Evolutionary conservation across 2,797 vertebrate genomes (phyloP).

Genomic region (Ispidina picta): DNA sequence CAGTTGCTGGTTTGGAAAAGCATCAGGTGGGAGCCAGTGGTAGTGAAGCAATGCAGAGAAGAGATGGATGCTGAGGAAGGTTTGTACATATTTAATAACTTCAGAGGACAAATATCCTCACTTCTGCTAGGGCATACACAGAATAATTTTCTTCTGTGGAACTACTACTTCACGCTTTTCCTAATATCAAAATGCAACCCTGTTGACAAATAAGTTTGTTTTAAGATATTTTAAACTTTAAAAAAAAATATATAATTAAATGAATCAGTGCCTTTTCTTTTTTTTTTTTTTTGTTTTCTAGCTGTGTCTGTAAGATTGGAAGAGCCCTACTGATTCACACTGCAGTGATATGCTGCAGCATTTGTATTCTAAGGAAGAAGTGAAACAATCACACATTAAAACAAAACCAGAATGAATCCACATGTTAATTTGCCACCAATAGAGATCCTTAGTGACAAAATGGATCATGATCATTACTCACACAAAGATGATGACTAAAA

Average conservation of each 20-base stretch:
- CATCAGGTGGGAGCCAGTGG: background rate
- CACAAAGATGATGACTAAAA: background rate
- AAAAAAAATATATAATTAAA: background rate
- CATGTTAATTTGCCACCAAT: background rate
- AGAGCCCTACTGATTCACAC: background rate
- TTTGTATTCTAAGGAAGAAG: background rate
- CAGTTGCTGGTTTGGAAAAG: background rate
- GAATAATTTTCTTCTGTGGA: background rate
- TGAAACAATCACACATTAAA: background rate
- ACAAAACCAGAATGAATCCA: constrained; percentile 12
- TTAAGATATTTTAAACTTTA: background rate
- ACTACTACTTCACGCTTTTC: background rate
- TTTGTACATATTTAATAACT: background rate
- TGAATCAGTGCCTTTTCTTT: background rate
- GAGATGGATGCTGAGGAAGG: background rate
- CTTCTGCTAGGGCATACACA: background rate
- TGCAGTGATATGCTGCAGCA: background rate
- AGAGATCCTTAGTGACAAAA: background rate
- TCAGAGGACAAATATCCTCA: background rate
- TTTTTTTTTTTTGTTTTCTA: background rate
- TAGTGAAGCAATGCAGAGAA: background rate
- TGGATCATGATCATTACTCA: background rate
- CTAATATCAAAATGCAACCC: background rate
- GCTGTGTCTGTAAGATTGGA: background rate
- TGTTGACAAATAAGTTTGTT: background rate